Conservation (phyloP, 2,797 vertebrate species). For the Hafferia zeledoni region DNA sequence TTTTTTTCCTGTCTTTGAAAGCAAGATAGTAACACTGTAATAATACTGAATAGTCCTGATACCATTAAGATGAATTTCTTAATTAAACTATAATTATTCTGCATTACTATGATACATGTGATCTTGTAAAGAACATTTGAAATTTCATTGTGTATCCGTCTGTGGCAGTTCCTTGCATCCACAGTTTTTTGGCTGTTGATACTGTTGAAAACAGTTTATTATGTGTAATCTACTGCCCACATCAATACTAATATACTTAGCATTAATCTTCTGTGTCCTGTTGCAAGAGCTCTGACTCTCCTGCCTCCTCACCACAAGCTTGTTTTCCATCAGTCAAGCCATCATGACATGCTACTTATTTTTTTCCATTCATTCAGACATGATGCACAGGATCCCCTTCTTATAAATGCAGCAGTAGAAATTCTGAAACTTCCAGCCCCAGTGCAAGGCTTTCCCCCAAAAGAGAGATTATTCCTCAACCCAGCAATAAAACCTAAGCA, state of each 20-base stretch:
- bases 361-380: not conserved
- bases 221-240: not conserved
- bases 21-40: not conserved
- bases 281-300: not conserved
- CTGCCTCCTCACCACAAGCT: not conserved
- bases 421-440: not conserved
- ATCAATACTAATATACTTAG: not conserved
- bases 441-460: not conserved
- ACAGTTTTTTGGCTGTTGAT: not conserved
- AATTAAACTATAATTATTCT: not conserved
- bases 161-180: not conserved
- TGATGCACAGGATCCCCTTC: not conserved
- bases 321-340: not conserved
- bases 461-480: not conserved
- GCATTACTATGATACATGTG: rapidly evolving
- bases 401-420: not conserved
- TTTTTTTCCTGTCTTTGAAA: not conserved
- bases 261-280: not conserved
- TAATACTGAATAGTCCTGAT: not conserved
- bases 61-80: not conserved
- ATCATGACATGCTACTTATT: not conserved
- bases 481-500: not conserved
- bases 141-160: not conserved
- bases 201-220: conserved; percentile 17
- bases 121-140: not conserved